Percentiles rank a stretch among this genome's conserved stretches.
phyloP scores from a whole-genome alignment of 1,140 invertebrate genomes.

The Acyrthosiphon pisum region DNA sequence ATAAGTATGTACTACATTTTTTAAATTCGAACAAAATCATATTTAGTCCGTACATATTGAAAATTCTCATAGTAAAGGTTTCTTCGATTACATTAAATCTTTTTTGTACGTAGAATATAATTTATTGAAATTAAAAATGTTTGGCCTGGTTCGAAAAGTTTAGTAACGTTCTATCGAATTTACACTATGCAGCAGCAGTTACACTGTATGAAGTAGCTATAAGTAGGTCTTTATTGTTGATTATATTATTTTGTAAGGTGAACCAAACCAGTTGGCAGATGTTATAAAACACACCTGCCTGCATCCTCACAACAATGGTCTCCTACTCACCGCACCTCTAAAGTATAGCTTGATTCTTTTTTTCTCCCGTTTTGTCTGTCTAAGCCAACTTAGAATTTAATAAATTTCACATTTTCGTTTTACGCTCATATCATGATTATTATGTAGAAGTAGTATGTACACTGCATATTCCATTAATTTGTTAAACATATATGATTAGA shows the following conservation, averaged over 20 bases:
- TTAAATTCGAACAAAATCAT: background rate
- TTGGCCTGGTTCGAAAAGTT: conserved; percentile 39
- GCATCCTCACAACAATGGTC: conserved; percentile 56
- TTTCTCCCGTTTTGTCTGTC: conserved; percentile 27
- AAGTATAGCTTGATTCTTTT: conserved; percentile 48
- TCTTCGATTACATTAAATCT: background rate
- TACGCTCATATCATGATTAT: background rate
- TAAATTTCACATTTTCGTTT: conserved; percentile 31
- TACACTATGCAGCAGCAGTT: conserved; percentile 20
- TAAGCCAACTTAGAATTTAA: conserved; percentile 39
- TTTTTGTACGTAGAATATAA: background rate
- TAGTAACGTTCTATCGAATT: conserved; percentile 24
- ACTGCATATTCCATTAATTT: background rate
- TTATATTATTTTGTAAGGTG: conserved; percentile 57
- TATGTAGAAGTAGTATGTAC: background rate
- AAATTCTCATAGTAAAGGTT: background rate
- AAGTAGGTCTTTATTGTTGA: conserved; percentile 57
- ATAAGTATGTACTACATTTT: background rate
- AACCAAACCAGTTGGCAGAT: conserved; percentile 57
- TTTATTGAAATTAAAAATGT: background rate
- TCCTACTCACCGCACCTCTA: conserved; percentile 34
- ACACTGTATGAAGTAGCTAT: conserved; percentile 25
- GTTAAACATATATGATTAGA: background rate
- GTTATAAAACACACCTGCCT: conserved; percentile 57
- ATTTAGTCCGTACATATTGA: background rate